Evolutionary conservation across 2,888 invertebrate genomes (phyloP).

Genomic region (Pegoplata infirma): DNA sequence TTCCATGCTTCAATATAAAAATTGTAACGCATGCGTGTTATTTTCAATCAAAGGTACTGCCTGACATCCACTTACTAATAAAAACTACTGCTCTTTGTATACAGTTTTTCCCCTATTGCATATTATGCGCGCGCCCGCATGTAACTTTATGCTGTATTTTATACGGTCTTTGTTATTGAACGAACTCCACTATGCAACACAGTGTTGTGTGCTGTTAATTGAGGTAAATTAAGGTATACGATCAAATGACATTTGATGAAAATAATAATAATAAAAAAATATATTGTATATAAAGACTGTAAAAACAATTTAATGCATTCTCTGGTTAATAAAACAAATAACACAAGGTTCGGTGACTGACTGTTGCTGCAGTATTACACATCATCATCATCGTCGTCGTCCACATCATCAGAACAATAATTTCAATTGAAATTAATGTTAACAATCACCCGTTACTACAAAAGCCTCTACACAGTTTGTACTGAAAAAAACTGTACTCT

Average conservation of each 20-base stretch:
- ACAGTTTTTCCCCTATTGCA: slow-evolving; percentile 10
- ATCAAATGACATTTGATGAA: slow-evolving; percentile 69
- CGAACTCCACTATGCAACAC: slow-evolving; percentile 29
- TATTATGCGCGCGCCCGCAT: slow-evolving; percentile 55
- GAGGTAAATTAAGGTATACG: slow-evolving; percentile 78
- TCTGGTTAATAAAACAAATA: slow-evolving; percentile 34
- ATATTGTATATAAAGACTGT: not conserved
- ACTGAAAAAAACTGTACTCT: slow-evolving; percentile 15
- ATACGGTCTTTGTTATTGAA: slow-evolving; percentile 17
- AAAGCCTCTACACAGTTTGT: not conserved
- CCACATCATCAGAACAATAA: slow-evolving; percentile 20
- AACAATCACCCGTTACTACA: slow-evolving; percentile 39
- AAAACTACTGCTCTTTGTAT: not conserved
- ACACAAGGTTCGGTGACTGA: slow-evolving; percentile 58
- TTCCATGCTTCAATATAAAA: slow-evolving; percentile 10
- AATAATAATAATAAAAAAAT: slow-evolving; percentile 13
- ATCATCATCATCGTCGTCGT: slow-evolving; percentile 27
- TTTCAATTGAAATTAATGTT: slow-evolving; percentile 60
- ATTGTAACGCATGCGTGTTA: slow-evolving; percentile 53
- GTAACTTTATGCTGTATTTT: slow-evolving; percentile 49
- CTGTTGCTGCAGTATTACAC: slow-evolving; percentile 37
- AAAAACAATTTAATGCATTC: slow-evolving; percentile 58
- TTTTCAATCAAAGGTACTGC: slow-evolving; percentile 54
- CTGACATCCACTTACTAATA: not conserved
- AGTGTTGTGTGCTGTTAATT: slow-evolving; percentile 71